Conservation (phyloP, 2,888 invertebrate genomes). For the Caradrina kadenii region DNA sequence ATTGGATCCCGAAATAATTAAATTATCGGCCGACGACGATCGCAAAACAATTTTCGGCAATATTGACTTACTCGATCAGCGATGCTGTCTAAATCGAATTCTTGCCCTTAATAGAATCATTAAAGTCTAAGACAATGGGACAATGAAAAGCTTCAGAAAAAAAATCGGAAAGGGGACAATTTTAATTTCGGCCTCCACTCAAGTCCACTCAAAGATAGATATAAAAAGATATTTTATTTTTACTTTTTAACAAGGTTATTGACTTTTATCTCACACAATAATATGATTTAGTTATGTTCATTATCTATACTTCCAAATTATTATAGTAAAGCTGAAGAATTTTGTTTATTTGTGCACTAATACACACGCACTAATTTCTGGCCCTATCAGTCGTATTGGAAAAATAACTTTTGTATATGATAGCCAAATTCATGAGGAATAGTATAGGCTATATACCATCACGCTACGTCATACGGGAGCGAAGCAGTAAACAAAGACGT, state of each 20-base stretch:
- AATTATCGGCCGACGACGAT: constrained; percentile 79
- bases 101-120: constrained; percentile 74
- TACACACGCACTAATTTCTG: no score
- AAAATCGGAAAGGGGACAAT: constrained; percentile 15
- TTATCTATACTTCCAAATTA: not conserved
- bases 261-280: constrained; percentile 4
- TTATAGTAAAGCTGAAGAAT: no score
- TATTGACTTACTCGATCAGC: constrained; percentile 76
- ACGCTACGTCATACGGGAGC: no score
- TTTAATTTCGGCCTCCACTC: constrained; percentile 19
- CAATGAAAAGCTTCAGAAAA: constrained; percentile 55
- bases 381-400: no score
- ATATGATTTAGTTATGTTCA: constrained; percentile 9
- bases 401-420: no score
- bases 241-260: not conserved
- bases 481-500: no score
- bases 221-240: constrained; percentile 7
- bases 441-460: no score
- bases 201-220: constrained; percentile 11
- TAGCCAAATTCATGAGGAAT: no score
- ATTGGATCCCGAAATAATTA: constrained; percentile 79
- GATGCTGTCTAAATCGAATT: constrained; percentile 74
- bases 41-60: constrained; percentile 82
- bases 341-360: no score
- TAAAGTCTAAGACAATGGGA: constrained; percentile 64